Conservation (phyloP, 2,797 vertebrate species). For the Sebastes nivosus region DNA sequence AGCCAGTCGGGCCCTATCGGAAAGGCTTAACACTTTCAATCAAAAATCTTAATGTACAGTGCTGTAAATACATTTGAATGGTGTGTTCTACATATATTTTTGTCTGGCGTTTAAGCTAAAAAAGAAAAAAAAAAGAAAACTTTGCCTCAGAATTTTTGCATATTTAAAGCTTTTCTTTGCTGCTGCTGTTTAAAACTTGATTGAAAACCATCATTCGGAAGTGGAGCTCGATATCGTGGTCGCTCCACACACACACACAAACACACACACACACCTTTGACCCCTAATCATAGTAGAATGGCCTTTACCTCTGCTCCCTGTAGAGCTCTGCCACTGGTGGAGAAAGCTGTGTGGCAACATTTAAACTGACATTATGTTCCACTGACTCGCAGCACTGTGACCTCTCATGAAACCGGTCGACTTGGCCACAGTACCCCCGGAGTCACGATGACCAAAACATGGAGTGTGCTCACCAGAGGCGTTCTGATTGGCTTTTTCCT, state of each 20-base stretch:
- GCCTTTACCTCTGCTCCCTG: slow-evolving; percentile 76
- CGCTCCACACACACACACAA: slow-evolving; percentile 28
- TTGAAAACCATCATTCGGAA: slow-evolving; percentile 63
- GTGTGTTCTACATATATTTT: slow-evolving; percentile 84
- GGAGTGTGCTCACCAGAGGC: slow-evolving; percentile 35
- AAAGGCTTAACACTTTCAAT: slow-evolving; percentile 69
- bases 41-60: slow-evolving; percentile 83
- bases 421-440: slow-evolving; percentile 68
- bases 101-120: slow-evolving; percentile 71
- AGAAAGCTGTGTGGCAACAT: slow-evolving; percentile 73
- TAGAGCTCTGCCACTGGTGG: slow-evolving; percentile 67
- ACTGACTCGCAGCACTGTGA: slow-evolving; percentile 79
- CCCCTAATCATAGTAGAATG: slow-evolving; percentile 78
- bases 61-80: slow-evolving; percentile 87
- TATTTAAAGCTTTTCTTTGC: slow-evolving; percentile 78
- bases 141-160: slow-evolving; percentile 79
- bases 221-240: slow-evolving; percentile 67
- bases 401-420: slow-evolving; percentile 74
- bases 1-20: slow-evolving; percentile 65
- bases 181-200: slow-evolving; percentile 81
- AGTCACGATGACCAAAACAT: slow-evolving; percentile 61
- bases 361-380: slow-evolving; percentile 76
- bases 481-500: slow-evolving; percentile 65
- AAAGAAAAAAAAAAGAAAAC: slow-evolving; percentile 22
- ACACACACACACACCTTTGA: slow-evolving; percentile 51